These are phyloP conservation scores for Phoeniculus purpureus DNA, from an alignment of 2,797 vertebrate genomes.

Conservation along the genomic window DNA sequence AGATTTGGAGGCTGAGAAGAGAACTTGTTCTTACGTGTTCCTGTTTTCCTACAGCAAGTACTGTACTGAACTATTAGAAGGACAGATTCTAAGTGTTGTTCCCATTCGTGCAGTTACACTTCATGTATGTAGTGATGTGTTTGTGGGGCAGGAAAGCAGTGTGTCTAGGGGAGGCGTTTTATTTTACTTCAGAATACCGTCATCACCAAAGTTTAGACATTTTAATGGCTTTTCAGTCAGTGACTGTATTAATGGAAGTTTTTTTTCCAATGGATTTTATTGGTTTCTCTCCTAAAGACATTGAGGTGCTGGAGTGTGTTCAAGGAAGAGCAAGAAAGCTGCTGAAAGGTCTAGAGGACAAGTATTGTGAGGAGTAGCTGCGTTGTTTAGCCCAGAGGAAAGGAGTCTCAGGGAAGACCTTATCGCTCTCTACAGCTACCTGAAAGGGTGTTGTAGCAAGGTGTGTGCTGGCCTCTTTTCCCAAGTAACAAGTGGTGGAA, in stretches of 20 bases:
- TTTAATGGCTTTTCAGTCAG: background rate
- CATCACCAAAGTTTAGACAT: background rate
- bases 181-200: background rate
- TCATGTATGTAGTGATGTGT: background rate
- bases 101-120: background rate
- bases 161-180: background rate
- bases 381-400: background rate
- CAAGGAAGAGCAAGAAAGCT: background rate
- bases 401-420: background rate
- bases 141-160: background rate
- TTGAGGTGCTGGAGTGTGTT: background rate
- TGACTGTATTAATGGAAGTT: background rate
- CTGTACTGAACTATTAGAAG: background rate
- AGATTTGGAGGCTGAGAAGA: background rate
- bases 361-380: background rate
- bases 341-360: background rate
- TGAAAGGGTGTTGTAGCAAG: background rate
- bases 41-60: background rate
- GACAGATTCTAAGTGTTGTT: background rate
- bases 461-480: background rate
- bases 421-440: accelerated
- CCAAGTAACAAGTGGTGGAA: background rate
- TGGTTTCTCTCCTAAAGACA: background rate
- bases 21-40: background rate
- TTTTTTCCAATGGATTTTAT: background rate